phyloP scores from a whole-genome alignment of 1,140 invertebrate species.

The Aphaenogaster ashmeadi region DNA sequence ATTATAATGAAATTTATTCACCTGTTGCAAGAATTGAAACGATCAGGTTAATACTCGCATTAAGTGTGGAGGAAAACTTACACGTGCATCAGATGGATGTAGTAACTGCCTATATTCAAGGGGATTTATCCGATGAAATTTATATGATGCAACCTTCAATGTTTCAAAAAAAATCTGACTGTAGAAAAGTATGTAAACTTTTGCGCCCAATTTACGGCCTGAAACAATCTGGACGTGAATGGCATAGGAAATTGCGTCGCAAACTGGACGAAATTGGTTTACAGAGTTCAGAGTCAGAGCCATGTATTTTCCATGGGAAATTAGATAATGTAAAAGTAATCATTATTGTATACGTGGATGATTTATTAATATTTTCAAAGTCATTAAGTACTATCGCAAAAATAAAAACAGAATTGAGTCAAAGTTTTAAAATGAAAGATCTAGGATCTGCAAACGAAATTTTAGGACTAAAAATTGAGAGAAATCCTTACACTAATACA shows the following conservation, averaged over 20 bases:
- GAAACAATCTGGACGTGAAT: slow-evolving; percentile 20
- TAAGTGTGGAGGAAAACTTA: background rate
- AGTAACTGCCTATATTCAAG: slow-evolving; percentile 25
- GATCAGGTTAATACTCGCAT: slow-evolving; percentile 4
- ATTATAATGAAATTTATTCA: slow-evolving; percentile 52
- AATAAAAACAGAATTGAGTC: background rate
- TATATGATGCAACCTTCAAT: slow-evolving; percentile 48
- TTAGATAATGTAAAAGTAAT: background rate
- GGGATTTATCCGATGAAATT: background rate
- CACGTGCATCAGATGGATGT: slow-evolving; percentile 42
- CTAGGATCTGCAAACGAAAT: background rate
- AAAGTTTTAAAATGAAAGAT: too few relatives aligned
- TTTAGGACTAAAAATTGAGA: background rate
- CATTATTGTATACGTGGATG: slow-evolving; percentile 4
- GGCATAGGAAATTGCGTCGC: background rate
- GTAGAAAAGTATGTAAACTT: slow-evolving; percentile 23
- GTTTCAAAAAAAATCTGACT: background rate
- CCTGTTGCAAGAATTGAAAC: background rate
- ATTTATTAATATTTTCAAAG: background rate
- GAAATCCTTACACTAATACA: background rate
- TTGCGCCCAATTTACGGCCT: slow-evolving; percentile 20
- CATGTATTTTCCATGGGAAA: background rate
- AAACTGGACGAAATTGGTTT: background rate
- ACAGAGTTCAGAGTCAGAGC: background rate
- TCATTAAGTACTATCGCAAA: background rate